A percentile compares a stretch with the other conserved stretches of the same genome.
phyloP scores from a whole-genome alignment of 1,140 invertebrate species.

The Probaryconus sp. region DNA sequence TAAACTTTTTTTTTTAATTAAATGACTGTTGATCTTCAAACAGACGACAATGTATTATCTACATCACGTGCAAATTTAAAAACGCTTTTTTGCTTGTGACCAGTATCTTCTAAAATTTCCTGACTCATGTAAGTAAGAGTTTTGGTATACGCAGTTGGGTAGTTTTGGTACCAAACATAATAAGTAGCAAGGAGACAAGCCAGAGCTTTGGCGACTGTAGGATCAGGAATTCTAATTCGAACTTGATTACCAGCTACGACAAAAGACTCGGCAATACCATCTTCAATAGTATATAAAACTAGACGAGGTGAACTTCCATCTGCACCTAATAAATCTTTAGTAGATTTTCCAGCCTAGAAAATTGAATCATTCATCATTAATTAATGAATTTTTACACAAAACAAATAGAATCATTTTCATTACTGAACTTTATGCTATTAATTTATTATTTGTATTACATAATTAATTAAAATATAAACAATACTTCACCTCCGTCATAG shows the following conservation, averaged over 20 bases:
- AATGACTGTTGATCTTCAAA: too few species aligned
- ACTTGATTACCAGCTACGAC: conserved; percentile 1
- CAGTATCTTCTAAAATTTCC: conserved; percentile 10
- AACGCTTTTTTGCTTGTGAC: conserved; percentile 4
- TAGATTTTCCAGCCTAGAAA: conserved; percentile 20
- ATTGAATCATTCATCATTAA: not conserved
- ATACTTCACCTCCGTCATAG: conserved; percentile 5
- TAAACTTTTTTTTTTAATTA: too few species aligned
- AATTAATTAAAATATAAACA: too few species aligned
- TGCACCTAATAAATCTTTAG: conserved; percentile 8
- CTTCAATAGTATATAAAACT: conserved; percentile 8
- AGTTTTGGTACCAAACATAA: conserved; percentile 8
- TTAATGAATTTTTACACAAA: not conserved
- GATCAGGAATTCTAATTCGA: conserved; percentile 11
- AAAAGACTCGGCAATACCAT: conserved; percentile 12
- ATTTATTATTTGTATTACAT: too few species aligned
- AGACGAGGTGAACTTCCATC: conserved; percentile 5
- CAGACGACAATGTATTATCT: conserved; percentile 7
- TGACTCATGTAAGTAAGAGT: conserved; percentile 7
- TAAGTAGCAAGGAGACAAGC: not conserved
- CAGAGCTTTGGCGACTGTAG: conserved; percentile 4
- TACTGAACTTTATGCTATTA: not conserved
- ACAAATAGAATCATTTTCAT: not conserved
- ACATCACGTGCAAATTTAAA: conserved; percentile 2
- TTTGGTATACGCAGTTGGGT: conserved; percentile 8